These are phyloP conservation scores for Mythimna pallens DNA, from an alignment of 2,888 invertebrate genomes.

Conservation along the genomic window DNA sequence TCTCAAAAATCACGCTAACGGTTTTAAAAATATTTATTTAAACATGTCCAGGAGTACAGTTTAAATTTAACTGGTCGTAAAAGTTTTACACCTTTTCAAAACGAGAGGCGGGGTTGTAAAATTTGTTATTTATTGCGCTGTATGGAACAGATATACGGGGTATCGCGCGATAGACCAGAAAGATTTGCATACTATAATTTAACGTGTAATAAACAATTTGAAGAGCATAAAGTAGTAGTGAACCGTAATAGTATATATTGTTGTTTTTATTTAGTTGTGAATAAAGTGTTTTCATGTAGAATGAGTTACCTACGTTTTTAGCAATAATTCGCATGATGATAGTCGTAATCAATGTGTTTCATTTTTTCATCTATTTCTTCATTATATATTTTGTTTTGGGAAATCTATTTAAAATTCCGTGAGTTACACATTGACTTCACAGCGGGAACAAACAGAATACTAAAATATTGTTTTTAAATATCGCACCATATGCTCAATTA, in stretches of 20 bases:
- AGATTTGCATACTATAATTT: constrained; percentile 68
- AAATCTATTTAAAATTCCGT: too few species aligned
- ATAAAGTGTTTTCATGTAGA: background rate
- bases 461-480: too few species aligned
- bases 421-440: too few species aligned
- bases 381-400: too few species aligned
- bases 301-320: too few species aligned
- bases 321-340: too few species aligned
- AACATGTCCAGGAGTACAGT: constrained; percentile 47
- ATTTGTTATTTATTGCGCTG: constrained; percentile 81
- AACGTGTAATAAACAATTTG: constrained; percentile 51
- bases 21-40: constrained; percentile 38
- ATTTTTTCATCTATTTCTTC: too few species aligned
- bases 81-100: constrained; percentile 82
- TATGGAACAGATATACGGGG: constrained; percentile 63
- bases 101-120: constrained; percentile 72
- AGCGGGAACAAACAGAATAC: too few species aligned
- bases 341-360: too few species aligned
- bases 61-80: constrained; percentile 76
- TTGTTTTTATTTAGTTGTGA: constrained; percentile 2
- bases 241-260: constrained; percentile 21
- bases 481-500: too few species aligned
- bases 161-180: constrained; percentile 58
- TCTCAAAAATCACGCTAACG: constrained; percentile 8
- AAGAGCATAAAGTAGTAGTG: constrained; percentile 21